phyloP scores from a whole-genome alignment of 2,113 vertebrate genomes.

The Capreolus pygargus region DNA sequence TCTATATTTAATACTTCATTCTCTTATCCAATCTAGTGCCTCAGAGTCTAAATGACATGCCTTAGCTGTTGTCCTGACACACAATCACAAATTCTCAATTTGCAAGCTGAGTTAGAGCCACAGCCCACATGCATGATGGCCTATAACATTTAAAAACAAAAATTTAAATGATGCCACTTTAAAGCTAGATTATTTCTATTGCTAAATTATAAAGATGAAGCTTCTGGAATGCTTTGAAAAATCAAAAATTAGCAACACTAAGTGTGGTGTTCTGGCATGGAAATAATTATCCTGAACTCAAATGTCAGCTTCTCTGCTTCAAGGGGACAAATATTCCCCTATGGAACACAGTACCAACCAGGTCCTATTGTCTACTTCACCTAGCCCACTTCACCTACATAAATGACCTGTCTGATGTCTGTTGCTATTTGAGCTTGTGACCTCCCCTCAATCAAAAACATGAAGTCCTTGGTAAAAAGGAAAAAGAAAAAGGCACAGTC shows the following conservation, averaged over 20 bases:
- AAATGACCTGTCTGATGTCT: not conserved
- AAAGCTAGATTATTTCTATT: not conserved
- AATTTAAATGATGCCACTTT: not conserved
- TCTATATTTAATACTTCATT: not conserved
- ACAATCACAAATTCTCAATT: not conserved
- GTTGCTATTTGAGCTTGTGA: not conserved
- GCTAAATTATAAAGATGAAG: not conserved
- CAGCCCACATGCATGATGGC: not conserved
- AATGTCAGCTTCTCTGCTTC: not conserved
- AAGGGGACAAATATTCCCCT: not conserved
- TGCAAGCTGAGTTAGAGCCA: not conserved
- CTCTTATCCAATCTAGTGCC: not conserved
- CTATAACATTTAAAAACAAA: not conserved
- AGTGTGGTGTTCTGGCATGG: not conserved
- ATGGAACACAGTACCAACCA: not conserved
- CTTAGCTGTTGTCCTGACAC: not conserved
- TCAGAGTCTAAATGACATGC: not conserved
- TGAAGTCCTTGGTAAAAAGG: not conserved
- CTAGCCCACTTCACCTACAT: not conserved
- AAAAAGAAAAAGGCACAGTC: not conserved
- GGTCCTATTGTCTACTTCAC: not conserved
- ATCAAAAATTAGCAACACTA: not conserved
- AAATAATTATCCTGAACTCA: not conserved
- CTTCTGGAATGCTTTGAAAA: slow-evolving; percentile 23
- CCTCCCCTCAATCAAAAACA: not conserved